Conservation (phyloP, 2,888 invertebrate genomes). For the Caenorhabditis sp. region DNA sequence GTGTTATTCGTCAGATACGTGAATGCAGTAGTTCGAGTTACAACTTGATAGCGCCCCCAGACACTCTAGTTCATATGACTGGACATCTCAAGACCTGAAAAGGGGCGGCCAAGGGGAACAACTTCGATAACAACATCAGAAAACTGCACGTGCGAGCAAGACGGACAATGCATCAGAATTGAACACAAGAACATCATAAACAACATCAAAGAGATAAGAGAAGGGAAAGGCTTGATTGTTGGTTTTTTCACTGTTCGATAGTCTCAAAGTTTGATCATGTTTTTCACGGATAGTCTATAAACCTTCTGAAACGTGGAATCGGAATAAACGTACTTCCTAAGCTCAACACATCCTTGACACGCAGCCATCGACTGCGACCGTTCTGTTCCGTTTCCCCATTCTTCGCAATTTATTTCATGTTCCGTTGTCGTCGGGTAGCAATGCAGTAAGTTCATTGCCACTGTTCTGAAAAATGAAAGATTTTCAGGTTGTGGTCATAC, state of each 20-base stretch:
- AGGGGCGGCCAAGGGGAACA: constrained; percentile 32
- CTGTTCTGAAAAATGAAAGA: constrained; percentile 50
- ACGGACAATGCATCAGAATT: constrained; percentile 6
- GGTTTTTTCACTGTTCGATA: constrained; percentile 25
- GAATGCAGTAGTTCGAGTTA: constrained; percentile 20
- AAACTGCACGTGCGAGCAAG: constrained; percentile 41
- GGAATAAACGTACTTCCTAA: constrained; percentile 57
- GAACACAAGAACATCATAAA: constrained; percentile 44
- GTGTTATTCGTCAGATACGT: constrained; percentile 29
- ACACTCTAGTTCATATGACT: constrained; percentile 47
- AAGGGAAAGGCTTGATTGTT: not conserved
- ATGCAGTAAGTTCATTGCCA: constrained; percentile 63
- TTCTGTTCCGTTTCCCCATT: constrained; percentile 59
- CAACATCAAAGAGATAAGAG: constrained; percentile 7
- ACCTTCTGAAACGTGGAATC: constrained; percentile 12
- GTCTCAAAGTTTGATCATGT: constrained; percentile 10
- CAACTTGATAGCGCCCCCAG: constrained; percentile 51
- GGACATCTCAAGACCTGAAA: constrained; percentile 40
- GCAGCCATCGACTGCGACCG: constrained; percentile 31
- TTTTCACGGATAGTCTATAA: not conserved
- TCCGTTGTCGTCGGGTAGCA: constrained; percentile 49
- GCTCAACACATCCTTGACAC: constrained; percentile 63
- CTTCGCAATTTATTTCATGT: constrained; percentile 49
- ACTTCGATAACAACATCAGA: constrained; percentile 49
- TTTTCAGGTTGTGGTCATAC: not conserved